phyloP scores from a whole-genome alignment of 2,113 vertebrate genomes.

The Clarias magur region DNA sequence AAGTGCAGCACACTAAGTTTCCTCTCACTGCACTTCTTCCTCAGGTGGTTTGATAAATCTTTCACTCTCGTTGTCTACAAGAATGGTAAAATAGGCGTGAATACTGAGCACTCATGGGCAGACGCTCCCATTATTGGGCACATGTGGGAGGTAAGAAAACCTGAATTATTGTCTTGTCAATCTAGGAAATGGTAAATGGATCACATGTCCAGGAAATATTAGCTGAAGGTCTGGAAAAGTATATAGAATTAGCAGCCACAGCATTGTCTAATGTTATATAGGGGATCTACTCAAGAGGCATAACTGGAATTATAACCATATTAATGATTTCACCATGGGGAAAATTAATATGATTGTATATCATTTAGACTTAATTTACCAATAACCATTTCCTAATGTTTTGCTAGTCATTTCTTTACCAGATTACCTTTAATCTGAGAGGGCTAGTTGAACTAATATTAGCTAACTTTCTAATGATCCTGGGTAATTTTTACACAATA shows the following conservation, averaged over 20 bases:
- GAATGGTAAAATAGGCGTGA: conserved; percentile 86
- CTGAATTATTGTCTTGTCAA: background rate
- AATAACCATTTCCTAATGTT: background rate
- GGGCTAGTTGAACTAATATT: background rate
- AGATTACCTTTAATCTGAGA: background rate
- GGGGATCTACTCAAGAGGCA: background rate
- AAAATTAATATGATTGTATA: background rate
- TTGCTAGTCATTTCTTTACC: background rate
- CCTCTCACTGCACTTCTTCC: background rate
- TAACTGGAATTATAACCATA: background rate
- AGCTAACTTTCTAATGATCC: background rate
- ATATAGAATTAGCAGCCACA: background rate
- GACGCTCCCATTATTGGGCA: conserved; percentile 86
- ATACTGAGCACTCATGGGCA: conserved; percentile 86
- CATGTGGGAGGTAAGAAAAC: conserved; percentile 86
- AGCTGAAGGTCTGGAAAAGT: background rate
- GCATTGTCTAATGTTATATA: background rate
- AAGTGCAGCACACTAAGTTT: conserved; percentile 53
- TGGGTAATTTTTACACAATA: background rate
- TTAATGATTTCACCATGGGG: background rate
- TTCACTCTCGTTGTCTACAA: conserved; percentile 83
- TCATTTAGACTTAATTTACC: background rate
- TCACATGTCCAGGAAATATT: background rate
- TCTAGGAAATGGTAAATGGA: no score
- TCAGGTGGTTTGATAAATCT: conserved; percentile 94